Evolutionary conservation across 2,797 vertebrate species (phyloP).

Genomic region (Bovichtus diacanthus): DNA sequence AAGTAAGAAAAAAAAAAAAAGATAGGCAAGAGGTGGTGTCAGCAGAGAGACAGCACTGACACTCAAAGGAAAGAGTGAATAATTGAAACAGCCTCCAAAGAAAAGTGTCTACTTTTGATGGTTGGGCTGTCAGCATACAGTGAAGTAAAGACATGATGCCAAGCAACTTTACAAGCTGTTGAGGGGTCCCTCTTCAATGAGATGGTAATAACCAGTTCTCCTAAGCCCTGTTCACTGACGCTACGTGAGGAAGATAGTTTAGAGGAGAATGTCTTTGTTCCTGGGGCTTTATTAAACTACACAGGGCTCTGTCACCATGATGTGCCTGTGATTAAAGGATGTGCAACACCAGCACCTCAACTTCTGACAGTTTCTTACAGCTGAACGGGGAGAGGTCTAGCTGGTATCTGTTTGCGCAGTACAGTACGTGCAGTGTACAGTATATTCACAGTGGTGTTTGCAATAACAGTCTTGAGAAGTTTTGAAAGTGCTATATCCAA

Average conservation of each 20-base stretch:
- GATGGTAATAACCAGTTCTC: slow-evolving; percentile 73
- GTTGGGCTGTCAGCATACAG: slow-evolving; percentile 60
- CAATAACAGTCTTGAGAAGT: slow-evolving; percentile 10
- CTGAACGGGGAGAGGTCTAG: slow-evolving; percentile 33
- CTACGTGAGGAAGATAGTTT: slow-evolving; percentile 50
- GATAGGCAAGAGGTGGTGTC: slow-evolving; percentile 54
- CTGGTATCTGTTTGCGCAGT: slow-evolving; percentile 56
- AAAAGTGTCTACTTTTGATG: slow-evolving; percentile 60
- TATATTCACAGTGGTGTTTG: slow-evolving; percentile 33
- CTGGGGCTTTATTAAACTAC: slow-evolving; percentile 68
- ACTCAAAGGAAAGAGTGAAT: slow-evolving; percentile 67
- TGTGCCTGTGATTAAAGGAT: slow-evolving; percentile 71
- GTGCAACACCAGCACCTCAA: slow-evolving; percentile 48
- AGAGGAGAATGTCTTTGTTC: slow-evolving; percentile 61
- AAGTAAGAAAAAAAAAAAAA: slow-evolving; percentile 10
- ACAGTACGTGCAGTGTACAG: slow-evolving; percentile 12
- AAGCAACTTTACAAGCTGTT: slow-evolving; percentile 68
- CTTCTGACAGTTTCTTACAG: slow-evolving; percentile 56
- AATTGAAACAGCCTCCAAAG: slow-evolving; percentile 72
- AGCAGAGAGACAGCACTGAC: slow-evolving; percentile 50
- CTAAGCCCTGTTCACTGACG: slow-evolving; percentile 35
- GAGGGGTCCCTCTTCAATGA: slow-evolving; percentile 64
- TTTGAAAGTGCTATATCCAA: neutral
- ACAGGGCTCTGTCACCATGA: slow-evolving; percentile 66
- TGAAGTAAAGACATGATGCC: slow-evolving; percentile 61